Evolutionary conservation across 2,797 vertebrate genomes (phyloP), one percentile per base, ranked within the genome.

Genomic region (Chaunax sp.): DNA sequence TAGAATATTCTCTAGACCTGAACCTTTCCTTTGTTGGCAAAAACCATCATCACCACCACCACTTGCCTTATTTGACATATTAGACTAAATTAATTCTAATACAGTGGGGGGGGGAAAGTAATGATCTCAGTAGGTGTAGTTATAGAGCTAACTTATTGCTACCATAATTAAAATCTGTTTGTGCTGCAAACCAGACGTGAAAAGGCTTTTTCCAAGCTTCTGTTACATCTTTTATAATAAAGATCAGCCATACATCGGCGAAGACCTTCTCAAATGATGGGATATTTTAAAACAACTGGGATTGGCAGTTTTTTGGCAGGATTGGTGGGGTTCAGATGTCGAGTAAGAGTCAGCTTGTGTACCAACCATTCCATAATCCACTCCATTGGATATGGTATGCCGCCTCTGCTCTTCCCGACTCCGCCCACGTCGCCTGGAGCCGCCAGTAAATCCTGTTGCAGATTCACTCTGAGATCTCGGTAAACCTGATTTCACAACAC

Each of bases 341-440:
- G n/a, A n/a, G n/a, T n/a, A n/a, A n/a, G n/a, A n/a, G n/a, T n/a
- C n/a, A n/a, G n/a, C n/a, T 49, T 28, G 25, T 70, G 19, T 23
- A 72, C 95, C 82, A 89, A 99, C 97, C 96, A 95, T 87, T 80
- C 93, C 90, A 7, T 97, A 98, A 88, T 99, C 97, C 71, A 98
- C 94, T 0, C 97, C 96, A 0, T 89, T 96, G 77, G 96, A 93
- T 83, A 99, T 96, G 62, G 98, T 99, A 78, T 99, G 97, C 28
- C 98, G 91, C 41, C 97, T 91, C 62, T 94, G 95, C 4, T 96
- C 95, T 0, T 94, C 94, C 8, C 93, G 93, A 45, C 87, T 89
- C 15, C 94, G 88, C 66, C 90, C 90, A 22, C 94, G 94, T 20
- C 93, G 88, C 58, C 86, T 90, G 55, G 88, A 43, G 0, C 86